Percentiles rank a stretch among this genome's conserved stretches.
Evolutionary conservation across 1,140 invertebrate species (phyloP).

Genomic region (Cyrtorhinus lividipennis): DNA sequence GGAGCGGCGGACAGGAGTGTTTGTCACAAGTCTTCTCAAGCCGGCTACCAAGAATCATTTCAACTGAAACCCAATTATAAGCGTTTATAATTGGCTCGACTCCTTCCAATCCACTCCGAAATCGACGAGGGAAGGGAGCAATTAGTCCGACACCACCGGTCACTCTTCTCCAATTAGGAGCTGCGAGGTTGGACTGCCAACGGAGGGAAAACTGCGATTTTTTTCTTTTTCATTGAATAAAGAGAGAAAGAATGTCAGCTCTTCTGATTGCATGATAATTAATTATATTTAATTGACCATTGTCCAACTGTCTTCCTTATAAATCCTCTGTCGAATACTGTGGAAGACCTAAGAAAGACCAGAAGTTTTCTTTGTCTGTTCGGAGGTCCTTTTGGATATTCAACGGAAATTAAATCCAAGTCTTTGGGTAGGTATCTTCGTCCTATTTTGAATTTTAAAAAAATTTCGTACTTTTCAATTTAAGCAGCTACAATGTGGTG

Average conservation of each 20-base stretch:
- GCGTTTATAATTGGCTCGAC: neutral
- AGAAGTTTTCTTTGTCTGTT: no score
- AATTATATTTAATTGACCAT: constrained; percentile 10
- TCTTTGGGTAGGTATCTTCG: no score
- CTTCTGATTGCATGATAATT: neutral
- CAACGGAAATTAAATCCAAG: no score
- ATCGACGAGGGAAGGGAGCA: neutral
- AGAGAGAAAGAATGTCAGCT: neutral
- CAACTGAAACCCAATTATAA: constrained; percentile 7
- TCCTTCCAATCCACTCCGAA: neutral
- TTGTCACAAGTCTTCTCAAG: neutral
- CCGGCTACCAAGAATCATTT: neutral
- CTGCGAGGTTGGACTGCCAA: neutral
- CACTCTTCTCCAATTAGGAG: constrained; percentile 4
- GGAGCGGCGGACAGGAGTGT: no score
- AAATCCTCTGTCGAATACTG: neutral
- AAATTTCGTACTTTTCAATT: no score
- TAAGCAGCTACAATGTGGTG: no score
- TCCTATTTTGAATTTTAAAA: no score
- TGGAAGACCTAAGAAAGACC: no score
- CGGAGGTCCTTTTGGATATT: no score
- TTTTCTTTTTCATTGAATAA: no score
- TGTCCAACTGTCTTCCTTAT: neutral
- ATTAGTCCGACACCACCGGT: constrained; percentile 3
- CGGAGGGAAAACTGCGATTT: no score